Percentiles rank a stretch among this genome's conserved stretches.
Evolutionary conservation across 1,140 invertebrate species (phyloP).

Genomic region (Papilio polyxenes): DNA sequence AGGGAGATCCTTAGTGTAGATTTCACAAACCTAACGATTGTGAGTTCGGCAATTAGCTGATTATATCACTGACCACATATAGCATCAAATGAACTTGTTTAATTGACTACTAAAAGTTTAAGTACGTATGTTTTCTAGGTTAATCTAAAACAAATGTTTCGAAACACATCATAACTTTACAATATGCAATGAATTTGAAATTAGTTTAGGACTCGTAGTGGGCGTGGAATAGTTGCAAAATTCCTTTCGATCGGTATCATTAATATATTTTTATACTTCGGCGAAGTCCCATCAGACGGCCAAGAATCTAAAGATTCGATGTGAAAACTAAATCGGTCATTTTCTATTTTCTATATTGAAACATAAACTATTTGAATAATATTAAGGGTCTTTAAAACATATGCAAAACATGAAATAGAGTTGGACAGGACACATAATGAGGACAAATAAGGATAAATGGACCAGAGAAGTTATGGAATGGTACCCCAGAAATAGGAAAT

Average conservation of each 20-base stretch:
- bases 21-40: background rate
- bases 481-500: no score
- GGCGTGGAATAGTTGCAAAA: background rate
- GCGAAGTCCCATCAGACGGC: background rate
- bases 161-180: constrained; percentile 54
- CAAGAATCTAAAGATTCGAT: constrained; percentile 15
- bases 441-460: no score
- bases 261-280: constrained; percentile 6
- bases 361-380: background rate
- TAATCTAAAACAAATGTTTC: constrained; percentile 66
- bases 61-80: background rate
- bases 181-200: constrained; percentile 21
- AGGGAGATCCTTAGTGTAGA: background rate
- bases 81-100: background rate
- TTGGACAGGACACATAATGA: no score
- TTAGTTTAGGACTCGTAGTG: constrained; percentile 17
- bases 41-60: background rate
- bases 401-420: no score
- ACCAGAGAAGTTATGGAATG: no score
- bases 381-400: background rate
- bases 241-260: constrained; percentile 13
- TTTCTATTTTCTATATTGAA: background rate
- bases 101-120: constrained; percentile 43
- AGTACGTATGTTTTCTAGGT: constrained; percentile 61
- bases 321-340: background rate